Base-by-base conservation (phyloP, 2,113 vertebrate genomes). In the Atrichornis clamosus region DNA sequence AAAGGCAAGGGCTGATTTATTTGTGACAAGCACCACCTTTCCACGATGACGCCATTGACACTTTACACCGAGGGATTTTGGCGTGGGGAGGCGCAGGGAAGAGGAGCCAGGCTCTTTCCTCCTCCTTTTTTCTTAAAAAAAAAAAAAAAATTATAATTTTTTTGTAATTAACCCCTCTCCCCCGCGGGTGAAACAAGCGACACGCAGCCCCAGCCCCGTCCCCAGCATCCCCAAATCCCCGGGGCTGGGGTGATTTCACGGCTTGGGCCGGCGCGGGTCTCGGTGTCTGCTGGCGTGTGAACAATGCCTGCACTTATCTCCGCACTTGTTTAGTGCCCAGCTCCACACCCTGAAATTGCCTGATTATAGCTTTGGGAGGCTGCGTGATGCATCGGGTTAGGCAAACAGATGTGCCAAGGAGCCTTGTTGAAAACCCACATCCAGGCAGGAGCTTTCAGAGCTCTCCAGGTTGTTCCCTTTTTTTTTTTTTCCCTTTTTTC, bases 371-470 rank as follows among this genome's bases (percentile, higher is more conserved):
- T 96, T 97, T 97, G 67, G 83, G 96, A 98, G 91, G 82, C 82
- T 14, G 87, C 35, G 82, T 73, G 94, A 95, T 98, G 97, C 96
- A 93, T 97, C 92, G 97, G 85, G 96, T 97, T 97, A 96, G 94
- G 97, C 96, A 97, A 98, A 97, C 97, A 98, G 97, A 97, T 98
- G 97, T 97, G 97, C 97, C 97, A 97, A 97, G 97, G 87, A 96
- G 93, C 77, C 97, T 96, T 97, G 97, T 97, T 96, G 95, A 93
- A 96, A 97, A 85, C 76, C 60, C 80, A 50, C 91, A 85, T 68
- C 84, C 86, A 62, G 70, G 93, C 92, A 84, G 91, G 70, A 95
- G 56, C 83, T 59, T 89, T 85, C 83, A 77, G 60, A 77, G 60
- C 70, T 95, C 87, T 73, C 53, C 52, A 22, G 65, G 78, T 87